Percentiles rank a stretch among this genome's conserved stretches.
phyloP scores from a whole-genome alignment of 2,797 vertebrate genomes.

The Anguilla anguilla region DNA sequence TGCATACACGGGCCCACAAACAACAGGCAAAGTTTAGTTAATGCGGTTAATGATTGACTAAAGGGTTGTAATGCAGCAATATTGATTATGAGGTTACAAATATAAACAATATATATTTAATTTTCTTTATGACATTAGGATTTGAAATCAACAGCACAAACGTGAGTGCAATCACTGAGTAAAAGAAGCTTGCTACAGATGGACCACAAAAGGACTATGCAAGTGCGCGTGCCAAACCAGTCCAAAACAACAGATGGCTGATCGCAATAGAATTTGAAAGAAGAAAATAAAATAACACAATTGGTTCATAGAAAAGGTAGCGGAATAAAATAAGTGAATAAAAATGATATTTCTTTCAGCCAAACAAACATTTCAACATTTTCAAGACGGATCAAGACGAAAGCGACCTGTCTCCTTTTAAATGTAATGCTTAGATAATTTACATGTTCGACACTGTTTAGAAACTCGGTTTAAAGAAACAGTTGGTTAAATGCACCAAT shows the following conservation, averaged over 20 bases:
- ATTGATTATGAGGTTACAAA: no score
- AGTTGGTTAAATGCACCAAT: not conserved
- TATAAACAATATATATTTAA: not conserved
- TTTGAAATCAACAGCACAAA: not conserved
- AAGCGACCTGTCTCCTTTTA: not conserved
- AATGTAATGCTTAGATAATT: not conserved
- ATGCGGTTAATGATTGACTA: not conserved
- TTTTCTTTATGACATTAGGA: not conserved
- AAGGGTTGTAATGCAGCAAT: not conserved
- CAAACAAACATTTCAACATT: not conserved
- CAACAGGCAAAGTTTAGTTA: not conserved
- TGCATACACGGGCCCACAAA: not conserved
- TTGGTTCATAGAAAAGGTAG: not conserved
- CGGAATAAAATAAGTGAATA: not conserved
- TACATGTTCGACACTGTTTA: not conserved
- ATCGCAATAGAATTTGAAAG: not conserved
- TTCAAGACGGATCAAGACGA: not conserved
- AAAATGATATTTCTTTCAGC: not conserved
- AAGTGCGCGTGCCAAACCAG: not conserved
- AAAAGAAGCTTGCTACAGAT: not conserved
- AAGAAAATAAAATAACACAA: not conserved
- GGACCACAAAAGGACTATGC: not conserved
- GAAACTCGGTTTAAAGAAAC: not conserved
- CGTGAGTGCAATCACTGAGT: not conserved
- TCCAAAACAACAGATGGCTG: not conserved